Percentiles rank a stretch among this genome's conserved stretches.
phyloP scores from a whole-genome alignment of 1,140 invertebrate genomes.

The Achroia grisella region DNA sequence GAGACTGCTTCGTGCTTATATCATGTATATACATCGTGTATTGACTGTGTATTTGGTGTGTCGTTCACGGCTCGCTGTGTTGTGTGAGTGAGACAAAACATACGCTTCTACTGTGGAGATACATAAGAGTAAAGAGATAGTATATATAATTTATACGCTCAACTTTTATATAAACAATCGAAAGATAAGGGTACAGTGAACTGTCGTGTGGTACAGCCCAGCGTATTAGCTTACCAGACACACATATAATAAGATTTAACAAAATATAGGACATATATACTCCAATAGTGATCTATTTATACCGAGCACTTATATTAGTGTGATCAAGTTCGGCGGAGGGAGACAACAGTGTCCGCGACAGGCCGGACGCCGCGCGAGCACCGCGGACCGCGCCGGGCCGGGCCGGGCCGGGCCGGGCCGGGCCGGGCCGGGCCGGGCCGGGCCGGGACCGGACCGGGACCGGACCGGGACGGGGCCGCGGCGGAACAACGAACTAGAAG shows the following conservation, averaged over 20 bases:
- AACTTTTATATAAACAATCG: constrained; percentile 6
- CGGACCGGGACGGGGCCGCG: neutral
- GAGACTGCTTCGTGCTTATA: constrained; percentile 1
- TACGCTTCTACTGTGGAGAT: no score
- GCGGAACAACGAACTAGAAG: constrained; percentile 17
- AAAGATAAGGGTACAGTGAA: constrained; percentile 2
- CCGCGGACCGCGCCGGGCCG: constrained; percentile 15
- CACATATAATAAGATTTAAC: constrained; percentile 68
- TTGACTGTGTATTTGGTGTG: neutral
- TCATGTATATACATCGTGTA: neutral
- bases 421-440: neutral
- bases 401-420: constrained; percentile 7
- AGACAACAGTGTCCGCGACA: constrained; percentile 58
- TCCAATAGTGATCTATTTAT: constrained; percentile 64
- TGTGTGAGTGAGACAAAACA: constrained; percentile 7
- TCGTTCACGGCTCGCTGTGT: neutral
- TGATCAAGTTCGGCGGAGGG: constrained; percentile 42
- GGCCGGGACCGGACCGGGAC: neutral
- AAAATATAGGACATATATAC: constrained; percentile 69
- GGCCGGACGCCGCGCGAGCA: constrained; percentile 14
- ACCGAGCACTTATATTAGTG: constrained; percentile 52
- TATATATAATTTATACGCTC: no score
- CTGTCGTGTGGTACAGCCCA: constrained; percentile 36
- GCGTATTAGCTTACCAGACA: constrained; percentile 51
- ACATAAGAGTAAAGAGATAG: no score